Percentiles rank a stretch among this genome's conserved stretches.
phyloP scores from a whole-genome alignment of 2,113 vertebrate species.

The Lasiurus cinereus region DNA sequence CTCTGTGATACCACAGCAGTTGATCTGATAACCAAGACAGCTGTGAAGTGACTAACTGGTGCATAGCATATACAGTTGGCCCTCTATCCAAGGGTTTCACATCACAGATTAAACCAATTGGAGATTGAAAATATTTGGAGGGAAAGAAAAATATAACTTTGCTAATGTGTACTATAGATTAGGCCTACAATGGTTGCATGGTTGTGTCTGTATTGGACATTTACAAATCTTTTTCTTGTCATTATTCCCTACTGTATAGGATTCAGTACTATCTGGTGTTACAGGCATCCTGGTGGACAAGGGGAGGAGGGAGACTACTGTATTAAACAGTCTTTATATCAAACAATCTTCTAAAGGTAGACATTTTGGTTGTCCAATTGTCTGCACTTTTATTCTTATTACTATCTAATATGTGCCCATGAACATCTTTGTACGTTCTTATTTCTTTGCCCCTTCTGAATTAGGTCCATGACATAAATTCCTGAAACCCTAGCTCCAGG shows the following conservation, averaged over 20 bases:
- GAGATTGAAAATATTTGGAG: neutral
- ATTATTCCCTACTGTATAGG: neutral
- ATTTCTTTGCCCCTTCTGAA: neutral
- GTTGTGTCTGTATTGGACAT: neutral
- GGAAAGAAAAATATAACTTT: neutral
- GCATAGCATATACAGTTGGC: neutral
- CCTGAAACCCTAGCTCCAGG: neutral
- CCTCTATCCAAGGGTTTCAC: neutral
- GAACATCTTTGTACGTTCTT: neutral
- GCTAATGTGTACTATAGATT: neutral
- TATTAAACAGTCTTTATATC: neutral
- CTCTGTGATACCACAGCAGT: neutral
- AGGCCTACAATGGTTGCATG: neutral
- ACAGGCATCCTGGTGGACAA: neutral
- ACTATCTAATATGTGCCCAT: conserved; percentile 4
- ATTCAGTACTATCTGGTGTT: neutral
- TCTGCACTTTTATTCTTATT: neutral
- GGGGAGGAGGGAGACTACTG: neutral
- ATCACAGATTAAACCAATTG: neutral
- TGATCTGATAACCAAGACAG: neutral
- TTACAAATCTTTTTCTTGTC: neutral
- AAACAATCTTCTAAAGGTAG: conserved; percentile 2
- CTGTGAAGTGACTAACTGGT: neutral
- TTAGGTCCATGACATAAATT: neutral
- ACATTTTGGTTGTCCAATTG: neutral